phyloP scores from a whole-genome alignment of 1,140 invertebrate genomes.

The Frieseomelitta varia region DNA sequence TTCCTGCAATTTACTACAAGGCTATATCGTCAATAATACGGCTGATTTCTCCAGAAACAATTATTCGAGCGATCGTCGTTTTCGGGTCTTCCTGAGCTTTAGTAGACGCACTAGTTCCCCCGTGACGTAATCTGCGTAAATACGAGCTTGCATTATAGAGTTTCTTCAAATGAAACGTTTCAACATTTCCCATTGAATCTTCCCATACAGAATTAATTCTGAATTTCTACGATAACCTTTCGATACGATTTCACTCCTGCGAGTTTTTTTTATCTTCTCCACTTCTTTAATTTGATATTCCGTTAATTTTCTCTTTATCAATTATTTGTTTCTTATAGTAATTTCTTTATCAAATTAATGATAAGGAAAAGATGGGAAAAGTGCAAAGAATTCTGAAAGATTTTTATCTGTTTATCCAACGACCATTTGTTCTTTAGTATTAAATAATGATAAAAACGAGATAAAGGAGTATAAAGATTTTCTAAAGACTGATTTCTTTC shows the following conservation, averaged over 20 bases:
- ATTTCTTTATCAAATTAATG: no score
- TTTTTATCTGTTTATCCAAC: no score
- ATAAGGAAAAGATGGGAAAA: no score
- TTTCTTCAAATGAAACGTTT: no score
- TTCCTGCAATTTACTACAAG: slow-evolving; percentile 43
- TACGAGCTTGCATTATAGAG: neutral
- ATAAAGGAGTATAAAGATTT: neutral
- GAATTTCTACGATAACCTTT: neutral
- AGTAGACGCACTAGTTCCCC: neutral
- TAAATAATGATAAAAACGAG: neutral
- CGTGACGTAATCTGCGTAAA: neutral
- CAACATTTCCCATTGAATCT: neutral
- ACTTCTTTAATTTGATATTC: neutral
- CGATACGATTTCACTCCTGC: neutral
- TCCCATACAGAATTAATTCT: neutral
- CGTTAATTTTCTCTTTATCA: neutral
- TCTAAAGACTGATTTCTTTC: neutral
- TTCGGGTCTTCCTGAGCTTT: neutral
- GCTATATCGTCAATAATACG: neutral
- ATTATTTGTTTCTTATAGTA: no score
- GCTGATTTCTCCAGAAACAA: neutral
- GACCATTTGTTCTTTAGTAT: neutral
- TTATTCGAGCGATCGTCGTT: neutral
- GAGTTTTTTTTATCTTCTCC: neutral
- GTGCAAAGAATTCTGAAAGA: no score